Evolutionary conservation across 2,797 vertebrate species (phyloP).

Genomic region (Poeciliopsis presidionis): DNA sequence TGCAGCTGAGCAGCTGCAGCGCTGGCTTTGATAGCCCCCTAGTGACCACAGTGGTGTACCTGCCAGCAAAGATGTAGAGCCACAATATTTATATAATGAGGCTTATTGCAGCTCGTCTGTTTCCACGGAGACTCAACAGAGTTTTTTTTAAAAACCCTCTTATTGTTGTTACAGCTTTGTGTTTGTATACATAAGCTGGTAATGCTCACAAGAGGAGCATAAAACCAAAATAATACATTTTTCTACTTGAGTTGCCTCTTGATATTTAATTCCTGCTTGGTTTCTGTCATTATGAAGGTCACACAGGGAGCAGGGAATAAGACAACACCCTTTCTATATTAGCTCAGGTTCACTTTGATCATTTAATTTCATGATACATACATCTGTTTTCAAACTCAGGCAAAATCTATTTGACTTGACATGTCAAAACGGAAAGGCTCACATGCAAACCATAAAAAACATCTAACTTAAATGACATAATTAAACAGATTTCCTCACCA

Average conservation of each 20-base stretch:
- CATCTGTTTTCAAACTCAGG: background rate
- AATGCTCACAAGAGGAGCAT: conserved; percentile 33
- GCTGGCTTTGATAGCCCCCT: conserved; percentile 71
- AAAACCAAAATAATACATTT: conserved; percentile 55
- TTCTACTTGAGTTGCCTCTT: conserved; percentile 45
- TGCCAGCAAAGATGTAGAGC: conserved; percentile 45
- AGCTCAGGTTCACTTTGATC: background rate
- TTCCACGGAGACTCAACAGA: conserved; percentile 32
- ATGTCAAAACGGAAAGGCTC: background rate
- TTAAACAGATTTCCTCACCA: background rate
- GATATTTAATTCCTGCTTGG: conserved; percentile 54
- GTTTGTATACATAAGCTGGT: conserved; percentile 7
- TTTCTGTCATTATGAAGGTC: conserved; percentile 48
- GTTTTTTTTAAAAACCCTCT: conserved; percentile 28
- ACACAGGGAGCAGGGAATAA: conserved; percentile 32
- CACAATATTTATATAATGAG: conserved; percentile 55
- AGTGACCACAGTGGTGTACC: conserved; percentile 65
- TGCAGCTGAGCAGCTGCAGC: conserved; percentile 11
- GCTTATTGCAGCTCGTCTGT: conserved; percentile 28
- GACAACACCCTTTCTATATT: background rate
- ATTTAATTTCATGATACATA: background rate
- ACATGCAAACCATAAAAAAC: background rate
- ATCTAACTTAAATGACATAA: background rate
- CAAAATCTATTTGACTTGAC: background rate
- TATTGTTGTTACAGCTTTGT: conserved; percentile 37